Evolutionary conservation across 1,140 invertebrate species (phyloP), one percentile per base, ranked within the genome.

Genomic region (Belonocnema kinseyi): DNA sequence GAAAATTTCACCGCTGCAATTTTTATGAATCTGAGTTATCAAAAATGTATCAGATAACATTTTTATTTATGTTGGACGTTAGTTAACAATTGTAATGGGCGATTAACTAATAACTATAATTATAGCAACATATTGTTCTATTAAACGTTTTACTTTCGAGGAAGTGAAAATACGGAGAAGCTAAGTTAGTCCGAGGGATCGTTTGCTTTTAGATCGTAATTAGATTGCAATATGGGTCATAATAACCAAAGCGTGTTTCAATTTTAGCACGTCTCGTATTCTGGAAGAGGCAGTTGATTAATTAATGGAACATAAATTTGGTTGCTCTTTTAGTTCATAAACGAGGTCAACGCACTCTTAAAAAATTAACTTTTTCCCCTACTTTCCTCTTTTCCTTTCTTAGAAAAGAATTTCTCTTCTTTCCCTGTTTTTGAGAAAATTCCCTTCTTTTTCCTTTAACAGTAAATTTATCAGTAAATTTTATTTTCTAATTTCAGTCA

Each of bases 161-260:
- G 61, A 66, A 66, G 3, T 66, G 61, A 66, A 66, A 66, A 66
- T 33, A 66, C 40, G 16, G 61, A 66, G 26, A 21, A 1, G 46
- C 19, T 66, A 66, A 66, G 66, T 71, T 56, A 17, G 56, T 83
- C 81, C 54, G 75, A 77, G 50, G 70, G 77, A 14, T 19, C 8
- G 51, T 73, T 72, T 40, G 17, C 6, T 66, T 51, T 33, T 5
- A 46, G 1, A 17, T 73, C 13, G 12, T 73, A 81, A 77, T 40
- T 21, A 50, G 21, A 21, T 66, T 17, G 50, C 51, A 58, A 79
- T 79, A 40, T 79, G 56, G 73, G 54, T 81, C 58, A 56, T 72
- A 66, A 66, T 66, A 66, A 40, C 33, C 61, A 21, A 40, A 40
- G 14, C 61, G 26, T 66, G n/a, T 66, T 66, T 33, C 16, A 66